Conservation (phyloP, 2,888 invertebrate genomes). For the Andrena minutula region DNA sequence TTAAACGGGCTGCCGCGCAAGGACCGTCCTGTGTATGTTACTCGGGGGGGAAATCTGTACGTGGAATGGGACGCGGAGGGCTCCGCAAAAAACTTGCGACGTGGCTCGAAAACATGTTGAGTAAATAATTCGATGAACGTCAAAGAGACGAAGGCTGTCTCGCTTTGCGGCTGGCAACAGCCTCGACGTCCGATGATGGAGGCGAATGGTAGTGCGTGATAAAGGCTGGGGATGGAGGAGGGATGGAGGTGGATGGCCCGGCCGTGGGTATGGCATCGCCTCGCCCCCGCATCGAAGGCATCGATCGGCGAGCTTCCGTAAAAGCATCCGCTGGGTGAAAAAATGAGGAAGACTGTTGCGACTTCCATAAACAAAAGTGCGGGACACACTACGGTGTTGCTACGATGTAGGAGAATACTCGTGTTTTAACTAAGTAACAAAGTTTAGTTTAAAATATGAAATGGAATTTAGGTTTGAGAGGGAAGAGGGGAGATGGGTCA, state of each 20-base stretch:
- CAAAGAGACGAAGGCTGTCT: slow-evolving; percentile 21
- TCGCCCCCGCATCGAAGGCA: slow-evolving; percentile 17
- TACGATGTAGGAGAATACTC: too few species aligned
- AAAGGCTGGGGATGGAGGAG: slow-evolving; percentile 14
- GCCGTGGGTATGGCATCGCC: neutral
- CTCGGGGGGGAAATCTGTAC: neutral
- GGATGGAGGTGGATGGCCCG: neutral
- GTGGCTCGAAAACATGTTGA: slow-evolving; percentile 31
- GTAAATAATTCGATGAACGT: slow-evolving; percentile 47
- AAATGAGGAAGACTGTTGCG: slow-evolving; percentile 13
- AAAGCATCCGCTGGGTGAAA: slow-evolving; percentile 43
- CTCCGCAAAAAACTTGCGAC: slow-evolving; percentile 6
- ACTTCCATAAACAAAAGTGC: neutral
- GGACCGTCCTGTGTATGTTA: neutral
- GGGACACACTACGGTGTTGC: neutral
- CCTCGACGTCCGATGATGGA: slow-evolving; percentile 14
- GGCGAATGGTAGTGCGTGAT: slow-evolving; percentile 5
- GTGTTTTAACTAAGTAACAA: too few species aligned
- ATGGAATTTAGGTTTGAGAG: too few species aligned
- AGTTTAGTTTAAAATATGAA: too few species aligned
- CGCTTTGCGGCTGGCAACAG: slow-evolving; percentile 24
- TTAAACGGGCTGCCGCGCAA: neutral
- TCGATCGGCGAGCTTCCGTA: slow-evolving; percentile 39
- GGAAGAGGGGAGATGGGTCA: too few species aligned
- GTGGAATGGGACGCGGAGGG: too few species aligned